Conservation (phyloP, 1,140 invertebrate species). For the Pristionchus pacificus region DNA sequence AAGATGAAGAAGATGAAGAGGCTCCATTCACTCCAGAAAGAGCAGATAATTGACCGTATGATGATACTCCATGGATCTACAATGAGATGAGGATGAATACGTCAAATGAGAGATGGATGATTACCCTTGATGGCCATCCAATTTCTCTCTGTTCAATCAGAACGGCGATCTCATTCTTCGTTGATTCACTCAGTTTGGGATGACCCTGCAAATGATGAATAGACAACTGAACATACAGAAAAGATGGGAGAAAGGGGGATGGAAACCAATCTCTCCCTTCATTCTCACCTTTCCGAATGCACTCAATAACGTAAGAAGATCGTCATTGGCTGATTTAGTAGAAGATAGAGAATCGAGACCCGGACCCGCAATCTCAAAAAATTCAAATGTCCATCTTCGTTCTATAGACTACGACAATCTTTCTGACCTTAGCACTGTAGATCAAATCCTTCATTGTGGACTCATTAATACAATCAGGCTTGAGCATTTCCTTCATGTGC, state of each 20-base stretch:
- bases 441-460: not conserved
- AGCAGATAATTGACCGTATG: not conserved
- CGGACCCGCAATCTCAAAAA: not conserved
- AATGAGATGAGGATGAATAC: not conserved
- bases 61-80: not conserved
- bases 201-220: no score
- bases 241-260: no score
- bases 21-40: no score
- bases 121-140: not conserved
- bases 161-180: not conserved
- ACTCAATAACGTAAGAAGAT: not conserved
- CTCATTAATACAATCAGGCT: not conserved
- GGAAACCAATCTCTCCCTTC: no score
- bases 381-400: no score
- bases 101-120: not conserved
- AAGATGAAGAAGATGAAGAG: not conserved
- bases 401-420: not conserved
- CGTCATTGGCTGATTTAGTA: not conserved
- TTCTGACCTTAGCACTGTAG: not conserved
- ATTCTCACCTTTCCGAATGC: not conserved
- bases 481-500: not conserved
- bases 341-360: not conserved
- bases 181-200: not conserved
- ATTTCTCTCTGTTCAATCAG: not conserved
- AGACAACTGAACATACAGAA: no score